Evolutionary conservation across 2,113 vertebrate genomes (phyloP), one percentile per base, ranked within the genome.

Genomic region (Pelmatolapia mariae): DNA sequence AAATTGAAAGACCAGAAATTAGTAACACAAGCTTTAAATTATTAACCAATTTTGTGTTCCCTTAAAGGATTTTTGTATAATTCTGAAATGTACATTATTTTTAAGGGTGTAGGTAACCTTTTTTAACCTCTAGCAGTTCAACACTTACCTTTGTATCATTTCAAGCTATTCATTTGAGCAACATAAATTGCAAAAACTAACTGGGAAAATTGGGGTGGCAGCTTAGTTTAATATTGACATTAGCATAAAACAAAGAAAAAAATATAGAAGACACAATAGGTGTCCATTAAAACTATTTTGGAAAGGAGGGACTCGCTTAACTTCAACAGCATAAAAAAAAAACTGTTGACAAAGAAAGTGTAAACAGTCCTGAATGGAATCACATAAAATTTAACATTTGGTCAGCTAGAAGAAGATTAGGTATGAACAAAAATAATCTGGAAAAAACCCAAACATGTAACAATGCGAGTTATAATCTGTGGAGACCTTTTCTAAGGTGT

Each of bases 401-500:
- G 31, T n/a, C 59, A 63, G 31, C 16, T 63, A 3, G 2, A 63
- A 63, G 1, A 63, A 63, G 19, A 3, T 1, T n/a, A 63, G 19
- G 59, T 36, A 63, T 19, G 2, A 61, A 33, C 33, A 31, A 18
- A 33, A 33, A 0, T 0, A 4, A 19, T 61, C 16, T 61, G 0
- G 0, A 4, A 61, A 61, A 61, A 33, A 19, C 19, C 0, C 3
- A 1, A 61, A 61, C 1, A 10, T 6, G 8, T 0, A 61, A 61
- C 59, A 61, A 33, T 61, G 29, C 33, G 10, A 1, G 59, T 61
- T 61, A 19, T 33, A 1, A 66, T 12, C 19, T 66, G 61, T 11
- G n/a, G 31, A 38, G 31, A 36, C 31, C 3, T 66, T 8, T 66
- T 61, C 57, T 38, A 33, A 38, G 33, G 31, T 36, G 31, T n/a